Evolutionary conservation across 2,888 invertebrate genomes (phyloP).

Genomic region (Cyaniris semiargus): DNA sequence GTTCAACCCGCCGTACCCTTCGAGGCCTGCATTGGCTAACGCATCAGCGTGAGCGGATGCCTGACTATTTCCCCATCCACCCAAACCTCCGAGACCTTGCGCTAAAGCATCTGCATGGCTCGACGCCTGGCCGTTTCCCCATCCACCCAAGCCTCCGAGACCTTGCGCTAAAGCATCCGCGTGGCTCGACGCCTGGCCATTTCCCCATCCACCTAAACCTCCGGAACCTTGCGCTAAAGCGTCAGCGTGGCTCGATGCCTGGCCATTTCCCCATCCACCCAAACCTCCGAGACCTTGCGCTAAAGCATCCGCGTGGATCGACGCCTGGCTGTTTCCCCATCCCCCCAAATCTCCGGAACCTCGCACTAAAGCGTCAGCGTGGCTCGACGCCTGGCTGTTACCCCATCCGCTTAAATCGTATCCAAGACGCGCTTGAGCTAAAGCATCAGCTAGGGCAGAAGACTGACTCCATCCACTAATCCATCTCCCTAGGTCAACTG

Average conservation of each 20-base stretch:
- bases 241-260: slow-evolving; percentile 34
- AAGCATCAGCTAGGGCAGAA: slow-evolving; percentile 40
- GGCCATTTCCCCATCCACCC: slow-evolving; percentile 35
- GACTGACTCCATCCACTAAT: slow-evolving; percentile 34
- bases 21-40: slow-evolving; percentile 36
- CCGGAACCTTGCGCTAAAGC: slow-evolving; percentile 38
- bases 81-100: slow-evolving; percentile 32
- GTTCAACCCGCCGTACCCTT: slow-evolving; percentile 32
- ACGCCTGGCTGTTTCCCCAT: not conserved
- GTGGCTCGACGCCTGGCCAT: slow-evolving; percentile 14
- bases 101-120: slow-evolving; percentile 37
- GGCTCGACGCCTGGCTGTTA: slow-evolving; percentile 15
- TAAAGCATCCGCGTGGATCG: slow-evolving; percentile 37
- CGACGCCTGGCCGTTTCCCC: slow-evolving; percentile 31
- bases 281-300: slow-evolving; percentile 29
- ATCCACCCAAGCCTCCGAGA: slow-evolving; percentile 34
- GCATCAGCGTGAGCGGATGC: slow-evolving; percentile 38
- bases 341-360: slow-evolving; percentile 24
- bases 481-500: slow-evolving; percentile 21
- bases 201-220: slow-evolving; percentile 26
- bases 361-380: slow-evolving; percentile 39
- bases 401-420: slow-evolving; percentile 29
- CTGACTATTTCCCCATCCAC: slow-evolving; percentile 35
- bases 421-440: slow-evolving; percentile 36
- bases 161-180: slow-evolving; percentile 36